A percentile compares a stretch with the other conserved stretches of the same genome.
Evolutionary conservation across 2,888 invertebrate genomes (phyloP).

Genomic region (Parnassius mnemosyne): DNA sequence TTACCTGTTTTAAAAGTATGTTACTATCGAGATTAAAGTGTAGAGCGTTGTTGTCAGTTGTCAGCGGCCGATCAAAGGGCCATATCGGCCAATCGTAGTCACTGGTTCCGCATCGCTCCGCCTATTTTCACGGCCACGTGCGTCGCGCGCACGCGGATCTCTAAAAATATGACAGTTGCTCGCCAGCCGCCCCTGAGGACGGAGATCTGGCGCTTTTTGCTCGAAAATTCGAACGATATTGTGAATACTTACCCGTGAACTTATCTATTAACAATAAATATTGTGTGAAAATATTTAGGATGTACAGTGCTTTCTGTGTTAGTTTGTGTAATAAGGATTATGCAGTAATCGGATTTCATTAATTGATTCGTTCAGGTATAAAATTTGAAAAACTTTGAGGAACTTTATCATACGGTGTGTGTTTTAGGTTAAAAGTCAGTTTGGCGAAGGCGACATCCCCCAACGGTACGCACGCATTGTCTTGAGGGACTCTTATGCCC

Average conservation of each 20-base stretch:
- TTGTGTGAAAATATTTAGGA: conserved; percentile 24
- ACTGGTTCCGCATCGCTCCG: conserved; percentile 48
- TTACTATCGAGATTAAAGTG: conserved; percentile 79
- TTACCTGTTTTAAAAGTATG: conserved; percentile 80
- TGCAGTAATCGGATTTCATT: conserved; percentile 30
- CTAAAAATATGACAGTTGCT: conserved; percentile 60
- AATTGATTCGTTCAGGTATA: conserved; percentile 36
- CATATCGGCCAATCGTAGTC: conserved; percentile 54
- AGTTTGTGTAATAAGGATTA: conserved; percentile 37
- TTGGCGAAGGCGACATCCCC: conserved; percentile 45
- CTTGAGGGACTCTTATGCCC: conserved; percentile 40
- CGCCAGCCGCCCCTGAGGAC: conserved; percentile 40
- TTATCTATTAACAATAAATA: conserved; percentile 15
- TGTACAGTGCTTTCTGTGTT: conserved; percentile 38
- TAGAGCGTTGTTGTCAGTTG: conserved; percentile 76
- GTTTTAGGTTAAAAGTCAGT: conserved; percentile 36
- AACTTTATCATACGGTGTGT: conserved; percentile 26
- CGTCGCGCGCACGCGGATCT: conserved; percentile 67
- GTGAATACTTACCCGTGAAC: conserved; percentile 2
- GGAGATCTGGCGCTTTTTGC: conserved; percentile 30
- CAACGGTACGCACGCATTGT: conserved; percentile 51
- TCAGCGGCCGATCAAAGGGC: conserved; percentile 75
- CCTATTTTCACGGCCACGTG: conserved; percentile 70
- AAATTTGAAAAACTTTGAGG: conserved; percentile 36
- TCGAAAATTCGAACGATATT: conserved; percentile 41